Conservation (phyloP, 2,113 vertebrate species). For the Callospermophilus lateralis region DNA sequence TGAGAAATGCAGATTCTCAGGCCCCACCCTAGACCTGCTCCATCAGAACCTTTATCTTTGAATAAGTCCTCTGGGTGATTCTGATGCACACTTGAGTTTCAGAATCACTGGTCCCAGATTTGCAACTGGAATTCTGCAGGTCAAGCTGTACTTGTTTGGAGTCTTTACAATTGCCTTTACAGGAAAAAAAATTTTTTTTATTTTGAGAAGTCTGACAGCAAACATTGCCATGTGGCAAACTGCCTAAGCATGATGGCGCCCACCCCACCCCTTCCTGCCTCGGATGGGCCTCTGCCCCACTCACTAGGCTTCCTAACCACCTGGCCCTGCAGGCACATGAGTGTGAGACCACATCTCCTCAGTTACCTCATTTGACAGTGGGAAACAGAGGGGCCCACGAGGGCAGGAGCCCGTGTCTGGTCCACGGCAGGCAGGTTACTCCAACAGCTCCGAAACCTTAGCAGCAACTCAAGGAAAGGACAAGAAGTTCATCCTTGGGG, state of each 20-base stretch:
- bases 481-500: neutral
- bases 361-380: neutral
- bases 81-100: neutral
- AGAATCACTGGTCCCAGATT: neutral
- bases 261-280: neutral
- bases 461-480: neutral
- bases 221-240: neutral
- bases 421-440: accelerated
- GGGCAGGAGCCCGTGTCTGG: neutral
- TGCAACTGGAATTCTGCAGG: neutral
- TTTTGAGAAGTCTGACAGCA: neutral
- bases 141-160: neutral
- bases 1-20: neutral
- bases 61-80: neutral
- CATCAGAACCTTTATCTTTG: neutral
- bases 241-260: accelerated
- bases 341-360: neutral
- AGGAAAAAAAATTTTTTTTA: neutral
- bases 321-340: neutral
- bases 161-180: neutral
- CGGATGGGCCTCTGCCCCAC: no score
- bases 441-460: neutral
- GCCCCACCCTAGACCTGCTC: accelerated
- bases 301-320: neutral
- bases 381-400: neutral